These are phyloP conservation scores for Poecilus cupreus DNA, from an alignment of 2,888 invertebrate species.

Conservation along the genomic window DNA sequence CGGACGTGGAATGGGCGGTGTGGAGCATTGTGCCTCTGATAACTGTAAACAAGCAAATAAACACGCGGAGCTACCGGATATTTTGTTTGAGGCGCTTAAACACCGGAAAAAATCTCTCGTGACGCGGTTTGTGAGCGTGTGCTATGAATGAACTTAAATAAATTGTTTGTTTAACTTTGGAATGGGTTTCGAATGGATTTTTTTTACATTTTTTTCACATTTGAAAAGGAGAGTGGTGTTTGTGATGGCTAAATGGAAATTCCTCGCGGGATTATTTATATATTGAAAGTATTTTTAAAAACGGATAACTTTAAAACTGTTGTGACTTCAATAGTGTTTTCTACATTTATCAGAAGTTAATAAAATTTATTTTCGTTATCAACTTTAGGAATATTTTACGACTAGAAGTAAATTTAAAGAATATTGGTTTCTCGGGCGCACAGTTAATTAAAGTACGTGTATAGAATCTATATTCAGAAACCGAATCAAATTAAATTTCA, in stretches of 20 bases:
- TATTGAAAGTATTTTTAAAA: not conserved
- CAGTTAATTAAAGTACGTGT: too few relatives aligned
- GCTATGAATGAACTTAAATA: constrained; percentile 14
- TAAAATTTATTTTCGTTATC: too few relatives aligned
- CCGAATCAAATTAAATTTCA: too few relatives aligned
- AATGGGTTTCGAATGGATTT: constrained; percentile 13
- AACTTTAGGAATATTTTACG: too few relatives aligned
- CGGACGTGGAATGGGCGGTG: not conserved
- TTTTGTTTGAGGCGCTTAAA: constrained; percentile 27
- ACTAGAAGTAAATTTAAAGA: too few relatives aligned
- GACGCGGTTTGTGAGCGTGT: not conserved
- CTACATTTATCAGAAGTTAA: not conserved
- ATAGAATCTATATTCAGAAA: too few relatives aligned
- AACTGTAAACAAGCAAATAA: constrained; percentile 20
- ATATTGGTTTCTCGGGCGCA: too few relatives aligned
- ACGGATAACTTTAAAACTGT: too few relatives aligned
- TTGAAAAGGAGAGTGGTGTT: not conserved
- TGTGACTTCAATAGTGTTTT: not conserved
- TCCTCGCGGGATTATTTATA: not conserved
- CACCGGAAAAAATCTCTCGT: constrained; percentile 8
- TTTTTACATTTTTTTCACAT: constrained; percentile 20
- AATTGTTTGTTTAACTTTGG: constrained; percentile 17
- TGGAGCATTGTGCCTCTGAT: not conserved
- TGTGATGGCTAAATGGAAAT: not conserved
- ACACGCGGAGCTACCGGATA: constrained; percentile 7